Evolutionary conservation across 2,113 vertebrate genomes (phyloP).

Genomic region (Saccopteryx leptura): DNA sequence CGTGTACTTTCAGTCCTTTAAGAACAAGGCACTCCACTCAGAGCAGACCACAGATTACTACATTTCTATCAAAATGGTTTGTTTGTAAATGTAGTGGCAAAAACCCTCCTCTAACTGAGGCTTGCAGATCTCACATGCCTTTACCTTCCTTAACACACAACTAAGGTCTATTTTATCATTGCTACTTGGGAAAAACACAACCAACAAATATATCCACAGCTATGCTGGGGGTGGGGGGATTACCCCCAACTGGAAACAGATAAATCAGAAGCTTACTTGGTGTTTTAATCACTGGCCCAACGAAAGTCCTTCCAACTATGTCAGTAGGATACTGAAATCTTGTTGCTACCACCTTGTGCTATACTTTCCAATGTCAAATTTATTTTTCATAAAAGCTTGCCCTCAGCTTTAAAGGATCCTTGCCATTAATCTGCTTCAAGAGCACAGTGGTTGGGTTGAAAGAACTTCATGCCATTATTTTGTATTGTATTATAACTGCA

Average conservation of each 20-base stretch:
- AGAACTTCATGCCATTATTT: conserved; percentile 5
- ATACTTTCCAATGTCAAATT: not conserved
- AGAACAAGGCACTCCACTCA: not conserved
- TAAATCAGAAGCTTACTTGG: not conserved
- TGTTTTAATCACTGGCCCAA: not conserved
- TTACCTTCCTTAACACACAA: not conserved
- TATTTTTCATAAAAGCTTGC: not conserved
- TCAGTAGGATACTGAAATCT: not conserved
- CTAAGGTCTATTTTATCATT: not conserved
- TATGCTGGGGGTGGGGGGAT: not conserved
- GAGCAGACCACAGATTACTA: not conserved
- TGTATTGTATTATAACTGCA: not conserved
- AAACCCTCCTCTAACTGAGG: not conserved
- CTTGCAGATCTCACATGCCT: not conserved
- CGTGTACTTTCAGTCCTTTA: not conserved
- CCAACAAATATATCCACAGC: not conserved
- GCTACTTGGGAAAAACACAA: not conserved
- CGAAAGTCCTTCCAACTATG: not conserved
- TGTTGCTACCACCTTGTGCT: not conserved
- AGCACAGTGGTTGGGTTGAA: not conserved
- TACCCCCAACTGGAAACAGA: not conserved
- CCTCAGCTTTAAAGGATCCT: not conserved
- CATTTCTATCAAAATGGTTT: not conserved
- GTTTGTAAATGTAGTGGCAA: not conserved
- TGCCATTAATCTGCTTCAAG: conserved; percentile 19